These are phyloP conservation scores for Sebastes flavidus DNA, from an alignment of 2,797 vertebrate genomes.

Conservation along the genomic window DNA sequence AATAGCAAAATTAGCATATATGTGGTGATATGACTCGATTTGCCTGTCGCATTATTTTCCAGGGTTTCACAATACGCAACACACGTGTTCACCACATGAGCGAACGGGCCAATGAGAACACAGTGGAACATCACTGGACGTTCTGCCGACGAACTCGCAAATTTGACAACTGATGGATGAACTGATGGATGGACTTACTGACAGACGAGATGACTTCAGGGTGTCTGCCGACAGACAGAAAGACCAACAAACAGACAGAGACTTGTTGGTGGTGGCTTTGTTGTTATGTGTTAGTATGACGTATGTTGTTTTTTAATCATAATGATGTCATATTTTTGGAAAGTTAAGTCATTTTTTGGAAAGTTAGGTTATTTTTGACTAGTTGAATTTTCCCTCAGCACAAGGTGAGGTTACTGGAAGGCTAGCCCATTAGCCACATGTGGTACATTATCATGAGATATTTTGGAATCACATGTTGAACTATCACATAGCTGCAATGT, in stretches of 20 bases:
- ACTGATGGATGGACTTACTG: neutral
- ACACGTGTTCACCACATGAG: slow-evolving; percentile 97
- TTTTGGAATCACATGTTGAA: neutral
- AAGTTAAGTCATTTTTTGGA: neutral
- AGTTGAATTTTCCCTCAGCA: neutral
- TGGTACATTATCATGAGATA: neutral
- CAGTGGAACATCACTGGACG: slow-evolving; percentile 97
- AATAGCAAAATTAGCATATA: neutral
- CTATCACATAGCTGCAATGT: neutral
- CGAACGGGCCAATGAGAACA: slow-evolving; percentile 95
- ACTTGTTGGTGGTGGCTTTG: neutral
- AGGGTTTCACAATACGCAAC: slow-evolving; percentile 94
- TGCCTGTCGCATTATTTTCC: slow-evolving; percentile 32
- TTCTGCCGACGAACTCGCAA: slow-evolving; percentile 91
- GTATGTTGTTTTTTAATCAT: neutral
- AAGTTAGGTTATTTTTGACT: neutral
- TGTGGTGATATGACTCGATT: neutral
- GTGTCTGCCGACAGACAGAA: too few relatives aligned
- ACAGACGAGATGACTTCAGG: neutral
- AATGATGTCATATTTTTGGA: neutral
- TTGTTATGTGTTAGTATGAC: neutral
- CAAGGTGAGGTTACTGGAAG: neutral
- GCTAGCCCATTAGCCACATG: neutral
- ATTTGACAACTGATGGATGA: slow-evolving; percentile 82
- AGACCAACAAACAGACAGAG: neutral